Evolutionary conservation across 2,888 invertebrate species (phyloP).

Genomic region (Ichneumoninae sp.): DNA sequence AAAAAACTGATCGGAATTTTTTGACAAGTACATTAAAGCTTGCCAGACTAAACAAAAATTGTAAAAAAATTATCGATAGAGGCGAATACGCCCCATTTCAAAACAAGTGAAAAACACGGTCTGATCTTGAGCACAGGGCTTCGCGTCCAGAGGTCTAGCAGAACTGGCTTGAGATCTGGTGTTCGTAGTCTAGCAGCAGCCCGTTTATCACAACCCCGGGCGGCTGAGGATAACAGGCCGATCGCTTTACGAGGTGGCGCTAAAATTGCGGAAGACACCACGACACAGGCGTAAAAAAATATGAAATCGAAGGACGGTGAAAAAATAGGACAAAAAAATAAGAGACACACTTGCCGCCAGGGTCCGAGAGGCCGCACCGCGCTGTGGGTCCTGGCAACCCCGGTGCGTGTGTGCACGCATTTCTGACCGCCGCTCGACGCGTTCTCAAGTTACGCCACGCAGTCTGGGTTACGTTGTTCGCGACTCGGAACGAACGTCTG

Average conservation of each 20-base stretch:
- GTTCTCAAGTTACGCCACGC: slow-evolving; percentile 77
- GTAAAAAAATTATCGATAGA: background rate
- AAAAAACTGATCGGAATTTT: background rate
- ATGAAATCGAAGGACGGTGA: background rate
- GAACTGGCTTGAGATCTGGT: slow-evolving; percentile 60
- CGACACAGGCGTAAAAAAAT: slow-evolving; percentile 30
- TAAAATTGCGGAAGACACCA: slow-evolving; percentile 62
- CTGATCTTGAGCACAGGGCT: background rate
- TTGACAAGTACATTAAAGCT: background rate
- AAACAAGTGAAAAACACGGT: slow-evolving; percentile 12
- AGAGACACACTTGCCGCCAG: slow-evolving; percentile 48
- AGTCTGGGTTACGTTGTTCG: slow-evolving; percentile 79
- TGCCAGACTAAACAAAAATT: no score
- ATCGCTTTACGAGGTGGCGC: slow-evolving; percentile 68
- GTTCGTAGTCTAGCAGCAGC: slow-evolving; percentile 63
- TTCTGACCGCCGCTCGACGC: slow-evolving; percentile 66
- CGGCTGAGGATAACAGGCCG: slow-evolving; percentile 4
- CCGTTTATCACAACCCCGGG: slow-evolving; percentile 60
- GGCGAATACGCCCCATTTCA: background rate
- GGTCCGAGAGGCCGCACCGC: slow-evolving; percentile 43
- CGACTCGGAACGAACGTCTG: slow-evolving; percentile 71
- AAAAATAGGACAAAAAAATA: background rate
- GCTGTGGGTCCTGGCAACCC: slow-evolving; percentile 49
- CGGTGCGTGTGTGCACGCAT: slow-evolving; percentile 35
- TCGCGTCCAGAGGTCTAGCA: slow-evolving; percentile 19